phyloP scores from a whole-genome alignment of 1,140 invertebrate genomes.

The Cydia splendana region DNA sequence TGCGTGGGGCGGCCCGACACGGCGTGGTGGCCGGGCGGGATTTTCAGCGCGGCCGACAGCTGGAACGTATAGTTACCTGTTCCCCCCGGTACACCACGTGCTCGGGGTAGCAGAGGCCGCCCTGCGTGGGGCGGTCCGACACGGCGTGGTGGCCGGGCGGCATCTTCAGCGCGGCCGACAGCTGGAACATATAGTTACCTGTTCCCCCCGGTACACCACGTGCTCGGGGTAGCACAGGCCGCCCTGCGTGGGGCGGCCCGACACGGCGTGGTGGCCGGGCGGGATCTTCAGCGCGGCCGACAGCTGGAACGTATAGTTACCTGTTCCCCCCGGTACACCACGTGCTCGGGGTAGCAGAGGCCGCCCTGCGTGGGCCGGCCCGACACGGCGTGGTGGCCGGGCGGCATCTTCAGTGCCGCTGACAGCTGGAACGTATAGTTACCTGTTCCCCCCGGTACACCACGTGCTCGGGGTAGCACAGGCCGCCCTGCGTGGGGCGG shows the following conservation, averaged over 20 bases:
- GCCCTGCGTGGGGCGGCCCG: constrained; percentile 93
- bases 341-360: constrained; percentile 96
- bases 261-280: constrained; percentile 97
- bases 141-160: constrained; percentile 98
- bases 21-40: constrained; percentile 97
- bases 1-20: constrained; percentile 95
- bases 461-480: constrained; percentile 97
- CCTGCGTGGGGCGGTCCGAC: constrained; percentile 94
- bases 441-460: constrained; percentile 97
- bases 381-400: constrained; percentile 97
- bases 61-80: constrained; percentile 83
- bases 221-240: constrained; percentile 97
- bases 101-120: constrained; percentile 96
- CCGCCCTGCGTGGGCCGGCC: constrained; percentile 95
- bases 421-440: constrained; percentile 90
- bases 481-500: constrained; percentile 92
- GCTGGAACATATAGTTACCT: constrained; percentile 89
- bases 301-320: constrained; percentile 87
- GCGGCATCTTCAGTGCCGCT: constrained; percentile 97
- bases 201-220: constrained; percentile 97
- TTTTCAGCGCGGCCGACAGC: constrained; percentile 97
- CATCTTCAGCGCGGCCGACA: constrained; percentile 97
- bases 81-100: constrained; percentile 87
- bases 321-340: constrained; percentile 80
- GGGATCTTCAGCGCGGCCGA: constrained; percentile 98